Evolutionary conservation across 2,113 vertebrate genomes (phyloP).

Genomic region (Xyliphius kryptos): DNA sequence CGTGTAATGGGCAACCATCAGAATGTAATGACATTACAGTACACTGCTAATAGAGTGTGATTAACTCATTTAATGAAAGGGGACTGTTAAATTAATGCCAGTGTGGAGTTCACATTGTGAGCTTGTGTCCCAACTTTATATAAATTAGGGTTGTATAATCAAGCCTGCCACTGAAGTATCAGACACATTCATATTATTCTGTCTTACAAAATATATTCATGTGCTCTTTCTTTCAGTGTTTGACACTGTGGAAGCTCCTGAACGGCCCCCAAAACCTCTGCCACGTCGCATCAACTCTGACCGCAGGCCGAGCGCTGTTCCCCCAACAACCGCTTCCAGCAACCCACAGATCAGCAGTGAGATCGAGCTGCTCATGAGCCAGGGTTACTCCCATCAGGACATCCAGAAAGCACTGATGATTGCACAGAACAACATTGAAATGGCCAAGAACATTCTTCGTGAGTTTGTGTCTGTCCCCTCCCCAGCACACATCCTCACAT

Average conservation of each 20-base stretch:
- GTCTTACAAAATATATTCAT: too few relatives aligned
- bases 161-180: too few relatives aligned
- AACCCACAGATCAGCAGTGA: conserved; percentile 83
- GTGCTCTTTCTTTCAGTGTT: conserved; percentile 63
- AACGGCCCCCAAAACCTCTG: conserved; percentile 88
- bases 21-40: too few relatives aligned
- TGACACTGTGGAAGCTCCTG: conserved; percentile 79
- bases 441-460: conserved; percentile 96
- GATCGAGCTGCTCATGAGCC: conserved; percentile 90
- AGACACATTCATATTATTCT: too few relatives aligned
- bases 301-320: conserved; percentile 74
- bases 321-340: conserved; percentile 40
- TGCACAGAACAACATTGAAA: conserved; percentile 97
- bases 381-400: conserved; percentile 97
- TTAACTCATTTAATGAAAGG: too few relatives aligned
- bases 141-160: too few relatives aligned
- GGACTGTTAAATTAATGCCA: too few relatives aligned
- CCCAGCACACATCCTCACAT: conserved; percentile 87
- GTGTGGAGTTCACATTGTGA: too few relatives aligned
- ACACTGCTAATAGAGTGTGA: too few relatives aligned
- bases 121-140: too few relatives aligned
- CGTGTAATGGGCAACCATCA: too few relatives aligned
- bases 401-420: conserved; percentile 98
- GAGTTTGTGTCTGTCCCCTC: conserved; percentile 94
- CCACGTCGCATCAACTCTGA: conserved; percentile 89